Evolutionary conservation across 2,888 invertebrate species (phyloP).

Genomic region (Heliothis peltigera): DNA sequence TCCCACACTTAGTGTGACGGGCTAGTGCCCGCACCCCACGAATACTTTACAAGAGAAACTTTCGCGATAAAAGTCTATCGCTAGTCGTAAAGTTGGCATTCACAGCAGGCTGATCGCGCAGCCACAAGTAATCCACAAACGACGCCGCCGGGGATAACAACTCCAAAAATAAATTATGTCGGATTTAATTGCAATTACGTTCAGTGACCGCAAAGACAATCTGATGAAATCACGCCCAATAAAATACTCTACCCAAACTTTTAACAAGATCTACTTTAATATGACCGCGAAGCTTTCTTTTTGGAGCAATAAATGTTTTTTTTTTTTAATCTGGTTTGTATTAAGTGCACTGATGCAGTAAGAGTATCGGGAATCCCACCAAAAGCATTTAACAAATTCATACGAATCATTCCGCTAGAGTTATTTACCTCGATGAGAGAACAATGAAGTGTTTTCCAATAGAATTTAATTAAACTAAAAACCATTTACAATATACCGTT

Average conservation of each 20-base stretch:
- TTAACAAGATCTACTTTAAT: slow-evolving; percentile 58
- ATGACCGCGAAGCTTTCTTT: slow-evolving; percentile 53
- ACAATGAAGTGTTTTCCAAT: slow-evolving; percentile 37
- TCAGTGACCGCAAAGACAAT: slow-evolving; percentile 69
- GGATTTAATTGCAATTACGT: slow-evolving; percentile 73
- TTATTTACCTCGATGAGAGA: slow-evolving; percentile 28
- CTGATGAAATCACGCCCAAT: slow-evolving; percentile 62
- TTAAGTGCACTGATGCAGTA: slow-evolving; percentile 52
- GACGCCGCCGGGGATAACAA: slow-evolving; percentile 63
- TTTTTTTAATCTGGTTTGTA: slow-evolving; percentile 57
- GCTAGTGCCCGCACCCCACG: slow-evolving; percentile 21
- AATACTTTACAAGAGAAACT: slow-evolving; percentile 55
- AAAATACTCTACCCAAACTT: slow-evolving; percentile 47
- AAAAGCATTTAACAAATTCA: slow-evolving; percentile 26
- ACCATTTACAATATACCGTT: slow-evolving; percentile 38
- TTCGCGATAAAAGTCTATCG: slow-evolving; percentile 62
- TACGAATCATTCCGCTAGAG: slow-evolving; percentile 28
- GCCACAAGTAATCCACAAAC: slow-evolving; percentile 59
- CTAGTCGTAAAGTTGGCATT: slow-evolving; percentile 55
- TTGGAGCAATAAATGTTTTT: slow-evolving; percentile 53
- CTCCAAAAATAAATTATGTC: slow-evolving; percentile 69
- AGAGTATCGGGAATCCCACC: slow-evolving; percentile 31
- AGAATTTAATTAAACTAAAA: slow-evolving; percentile 46
- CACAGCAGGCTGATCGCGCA: slow-evolving; percentile 50
- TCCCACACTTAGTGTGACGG: slow-evolving; percentile 20